A percentile compares a stretch with the other conserved stretches of the same genome.
Conservation (phyloP, 2,797 vertebrate species). For the Peromyscus nudipes region DNA sequence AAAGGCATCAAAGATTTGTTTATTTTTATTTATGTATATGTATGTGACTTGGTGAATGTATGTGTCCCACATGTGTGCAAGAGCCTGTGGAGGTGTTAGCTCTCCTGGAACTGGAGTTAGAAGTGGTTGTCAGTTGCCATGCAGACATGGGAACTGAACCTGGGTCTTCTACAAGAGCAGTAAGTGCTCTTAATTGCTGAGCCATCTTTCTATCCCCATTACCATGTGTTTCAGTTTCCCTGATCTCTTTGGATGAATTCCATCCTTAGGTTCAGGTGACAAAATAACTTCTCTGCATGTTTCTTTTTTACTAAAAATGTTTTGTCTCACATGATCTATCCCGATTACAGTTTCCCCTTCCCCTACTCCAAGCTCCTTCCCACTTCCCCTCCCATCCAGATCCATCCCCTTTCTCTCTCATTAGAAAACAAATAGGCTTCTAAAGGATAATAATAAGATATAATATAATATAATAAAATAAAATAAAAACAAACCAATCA, state of each 20-base stretch:
- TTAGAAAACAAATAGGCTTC: not conserved
- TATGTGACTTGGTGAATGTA: not conserved
- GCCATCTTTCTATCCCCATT: not conserved
- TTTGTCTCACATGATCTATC: not conserved
- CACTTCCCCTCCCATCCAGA: not conserved
- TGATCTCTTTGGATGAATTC: not conserved
- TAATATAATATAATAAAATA: not conserved
- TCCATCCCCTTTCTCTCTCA: not conserved
- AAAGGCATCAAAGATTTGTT: not conserved
- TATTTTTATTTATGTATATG: not conserved
- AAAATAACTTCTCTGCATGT: slow-evolving; percentile 11
- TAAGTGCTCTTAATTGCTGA: not conserved
- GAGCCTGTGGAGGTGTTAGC: not conserved
- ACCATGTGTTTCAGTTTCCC: not conserved
- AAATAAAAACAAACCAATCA: not conserved
- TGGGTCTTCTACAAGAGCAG: not conserved
- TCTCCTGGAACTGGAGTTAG: not conserved
- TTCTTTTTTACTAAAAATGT: not conserved
- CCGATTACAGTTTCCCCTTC: not conserved
- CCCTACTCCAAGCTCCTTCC: not conserved
- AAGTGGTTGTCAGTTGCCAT: not conserved
- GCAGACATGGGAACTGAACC: not conserved
- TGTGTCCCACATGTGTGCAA: not conserved
- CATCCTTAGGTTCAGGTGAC: not conserved
- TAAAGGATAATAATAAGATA: not conserved